phyloP scores from a whole-genome alignment of 1,140 invertebrate species.

The Whitmania pigra region DNA sequence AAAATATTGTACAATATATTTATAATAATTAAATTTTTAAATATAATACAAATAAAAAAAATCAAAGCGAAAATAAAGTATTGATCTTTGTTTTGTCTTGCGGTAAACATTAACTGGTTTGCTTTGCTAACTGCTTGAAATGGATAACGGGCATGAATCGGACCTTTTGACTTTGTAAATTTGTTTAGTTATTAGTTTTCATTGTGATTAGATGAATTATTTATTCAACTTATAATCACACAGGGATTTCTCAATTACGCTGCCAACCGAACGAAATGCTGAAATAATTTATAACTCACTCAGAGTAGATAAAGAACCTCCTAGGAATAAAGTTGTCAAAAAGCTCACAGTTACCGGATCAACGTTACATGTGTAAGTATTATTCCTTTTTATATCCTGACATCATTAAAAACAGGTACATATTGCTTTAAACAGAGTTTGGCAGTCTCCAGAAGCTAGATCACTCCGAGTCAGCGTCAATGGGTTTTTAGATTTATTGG shows the following conservation, averaged over 20 bases:
- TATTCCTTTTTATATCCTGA: not conserved
- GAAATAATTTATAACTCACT: constrained; percentile 4
- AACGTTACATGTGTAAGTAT: not conserved
- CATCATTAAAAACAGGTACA: not conserved
- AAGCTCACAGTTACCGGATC: not conserved
- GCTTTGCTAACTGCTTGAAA: too few relatives aligned
- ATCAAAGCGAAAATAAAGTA: too few relatives aligned
- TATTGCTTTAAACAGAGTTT: not conserved
- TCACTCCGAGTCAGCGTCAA: constrained; percentile 2
- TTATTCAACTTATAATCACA: too few relatives aligned
- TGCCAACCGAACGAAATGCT: not conserved
- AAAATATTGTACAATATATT: too few relatives aligned
- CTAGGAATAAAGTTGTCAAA: not conserved
- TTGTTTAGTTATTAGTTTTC: too few relatives aligned
- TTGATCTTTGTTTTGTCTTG: too few relatives aligned
- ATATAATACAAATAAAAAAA: too few relatives aligned
- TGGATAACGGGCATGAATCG: too few relatives aligned
- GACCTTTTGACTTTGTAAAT: too few relatives aligned
- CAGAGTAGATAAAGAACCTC: constrained; percentile 6
- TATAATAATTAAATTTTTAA: too few relatives aligned
- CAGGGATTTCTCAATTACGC: not conserved
- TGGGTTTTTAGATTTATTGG: constrained; percentile 4
- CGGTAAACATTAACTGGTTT: too few relatives aligned
- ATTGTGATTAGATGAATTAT: too few relatives aligned
- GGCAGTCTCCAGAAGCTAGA: not conserved